Evolutionary conservation across 2,888 invertebrate genomes (phyloP).

Genomic region (Allacma fusca): DNA sequence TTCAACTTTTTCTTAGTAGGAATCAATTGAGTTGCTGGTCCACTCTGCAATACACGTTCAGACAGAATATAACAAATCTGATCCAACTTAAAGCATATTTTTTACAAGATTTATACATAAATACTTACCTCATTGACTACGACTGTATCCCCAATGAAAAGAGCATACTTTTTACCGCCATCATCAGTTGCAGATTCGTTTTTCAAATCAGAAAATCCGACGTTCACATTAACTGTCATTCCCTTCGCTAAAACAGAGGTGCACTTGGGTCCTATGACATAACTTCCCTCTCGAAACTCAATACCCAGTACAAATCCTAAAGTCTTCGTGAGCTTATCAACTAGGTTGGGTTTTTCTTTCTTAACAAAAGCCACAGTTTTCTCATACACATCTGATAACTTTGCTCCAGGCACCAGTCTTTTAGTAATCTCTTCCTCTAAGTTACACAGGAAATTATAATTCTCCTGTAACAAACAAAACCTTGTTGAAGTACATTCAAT

Average conservation of each 20-base stretch:
- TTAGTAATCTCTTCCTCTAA: constrained; percentile 91
- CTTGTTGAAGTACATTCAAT: too few species aligned
- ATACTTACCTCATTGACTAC: constrained; percentile 88
- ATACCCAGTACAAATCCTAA: constrained; percentile 99
- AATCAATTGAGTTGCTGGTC: constrained; percentile 85
- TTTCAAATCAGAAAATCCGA: constrained; percentile 85
- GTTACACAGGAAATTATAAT: constrained; percentile 87
- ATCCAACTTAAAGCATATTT: too few species aligned
- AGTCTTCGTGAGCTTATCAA: constrained; percentile 90
- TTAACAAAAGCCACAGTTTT: constrained; percentile 81
- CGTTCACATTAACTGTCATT: constrained; percentile 95
- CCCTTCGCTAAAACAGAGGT: constrained; percentile 81
- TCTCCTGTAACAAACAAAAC: constrained; percentile 55
- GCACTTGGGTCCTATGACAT: constrained; percentile 87
- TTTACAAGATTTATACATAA: too few species aligned
- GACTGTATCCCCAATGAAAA: constrained; percentile 98
- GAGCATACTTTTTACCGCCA: constrained; percentile 86
- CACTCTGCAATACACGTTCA: constrained; percentile 68
- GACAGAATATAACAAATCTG: too few species aligned
- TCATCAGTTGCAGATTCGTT: constrained; percentile 85
- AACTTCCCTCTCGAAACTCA: constrained; percentile 94
- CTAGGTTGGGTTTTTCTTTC: constrained; percentile 82
- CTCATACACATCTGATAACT: constrained; percentile 87
- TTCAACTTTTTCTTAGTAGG: constrained; percentile 94
- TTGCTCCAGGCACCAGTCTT: constrained; percentile 80